Conservation (phyloP, 2,797 vertebrate species). For the Malacoraja senta region DNA sequence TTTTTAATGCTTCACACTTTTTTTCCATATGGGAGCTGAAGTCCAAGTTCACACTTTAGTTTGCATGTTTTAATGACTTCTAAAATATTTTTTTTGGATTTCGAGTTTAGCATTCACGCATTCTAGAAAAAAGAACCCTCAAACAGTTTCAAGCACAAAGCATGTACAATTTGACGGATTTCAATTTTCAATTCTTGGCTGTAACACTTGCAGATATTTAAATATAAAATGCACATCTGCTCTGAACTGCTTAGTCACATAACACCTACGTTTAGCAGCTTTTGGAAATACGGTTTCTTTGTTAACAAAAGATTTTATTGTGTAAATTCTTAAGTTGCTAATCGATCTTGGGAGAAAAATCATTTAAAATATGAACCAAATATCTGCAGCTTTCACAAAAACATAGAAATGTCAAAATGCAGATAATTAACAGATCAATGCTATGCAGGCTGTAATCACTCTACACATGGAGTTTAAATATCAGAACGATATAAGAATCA, state of each 20-base stretch:
- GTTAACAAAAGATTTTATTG: not conserved
- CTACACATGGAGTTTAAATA: not conserved
- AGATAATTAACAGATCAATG: not conserved
- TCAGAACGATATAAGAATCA: not conserved
- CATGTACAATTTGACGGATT: not conserved
- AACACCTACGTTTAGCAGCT: not conserved
- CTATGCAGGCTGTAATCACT: not conserved
- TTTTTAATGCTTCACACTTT: not conserved
- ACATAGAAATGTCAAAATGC: not conserved
- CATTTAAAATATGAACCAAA: too few relatives aligned
- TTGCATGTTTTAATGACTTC: not conserved
- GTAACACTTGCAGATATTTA: not conserved
- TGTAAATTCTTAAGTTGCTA: too few relatives aligned
- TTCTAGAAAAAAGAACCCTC: not conserved
- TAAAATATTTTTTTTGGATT: not conserved
- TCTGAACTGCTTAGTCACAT: not conserved
- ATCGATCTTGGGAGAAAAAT: too few relatives aligned
- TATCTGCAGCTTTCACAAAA: too few relatives aligned
- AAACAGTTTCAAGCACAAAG: not conserved
- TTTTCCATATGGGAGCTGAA: not conserved
- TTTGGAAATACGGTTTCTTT: not conserved
- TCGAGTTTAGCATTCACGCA: not conserved
- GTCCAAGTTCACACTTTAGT: not conserved
- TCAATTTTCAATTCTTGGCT: not conserved
- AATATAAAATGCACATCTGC: not conserved